Evolutionary conservation across 2,113 vertebrate species (phyloP).

Genomic region (Epinephelus lanceolatus): DNA sequence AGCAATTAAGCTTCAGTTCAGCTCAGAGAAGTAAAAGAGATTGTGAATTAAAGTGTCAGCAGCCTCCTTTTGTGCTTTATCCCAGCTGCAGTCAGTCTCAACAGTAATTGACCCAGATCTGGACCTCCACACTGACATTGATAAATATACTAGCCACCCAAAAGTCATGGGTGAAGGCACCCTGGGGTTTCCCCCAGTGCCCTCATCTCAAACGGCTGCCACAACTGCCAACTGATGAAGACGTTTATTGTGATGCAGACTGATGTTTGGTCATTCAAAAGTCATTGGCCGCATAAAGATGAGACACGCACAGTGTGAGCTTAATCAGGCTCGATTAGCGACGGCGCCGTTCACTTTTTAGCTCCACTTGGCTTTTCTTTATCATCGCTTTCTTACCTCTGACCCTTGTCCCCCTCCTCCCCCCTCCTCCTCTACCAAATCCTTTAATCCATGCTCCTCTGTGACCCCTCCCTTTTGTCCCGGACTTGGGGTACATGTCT

Average conservation of each 20-base stretch:
- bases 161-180: conserved; percentile 34
- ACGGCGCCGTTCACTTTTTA: conserved; percentile 59
- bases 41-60: background rate
- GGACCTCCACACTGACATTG: conserved; percentile 44
- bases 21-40: background rate
- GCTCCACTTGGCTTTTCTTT: conserved; percentile 64
- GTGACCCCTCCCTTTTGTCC: conserved; percentile 75
- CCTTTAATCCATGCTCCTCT: conserved; percentile 75
- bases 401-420: conserved; percentile 63
- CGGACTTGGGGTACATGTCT: conserved; percentile 71
- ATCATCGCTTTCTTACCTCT: conserved; percentile 65
- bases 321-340: conserved; percentile 68
- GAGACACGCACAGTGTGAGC: conserved; percentile 70
- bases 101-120: conserved; percentile 6
- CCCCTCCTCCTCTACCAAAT: conserved; percentile 57
- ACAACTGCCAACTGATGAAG: conserved; percentile 48
- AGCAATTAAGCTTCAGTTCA: conserved; percentile 10
- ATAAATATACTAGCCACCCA: conserved; percentile 49
- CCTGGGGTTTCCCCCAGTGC: conserved; percentile 4
- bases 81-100: background rate
- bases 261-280: conserved; percentile 58
- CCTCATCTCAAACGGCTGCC: conserved; percentile 14
- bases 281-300: conserved; percentile 43
- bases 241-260: conserved; percentile 61
- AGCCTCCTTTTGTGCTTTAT: background rate